Evolutionary conservation across 2,888 invertebrate species (phyloP).

Genomic region (Yponomeuta cagnagella): DNA sequence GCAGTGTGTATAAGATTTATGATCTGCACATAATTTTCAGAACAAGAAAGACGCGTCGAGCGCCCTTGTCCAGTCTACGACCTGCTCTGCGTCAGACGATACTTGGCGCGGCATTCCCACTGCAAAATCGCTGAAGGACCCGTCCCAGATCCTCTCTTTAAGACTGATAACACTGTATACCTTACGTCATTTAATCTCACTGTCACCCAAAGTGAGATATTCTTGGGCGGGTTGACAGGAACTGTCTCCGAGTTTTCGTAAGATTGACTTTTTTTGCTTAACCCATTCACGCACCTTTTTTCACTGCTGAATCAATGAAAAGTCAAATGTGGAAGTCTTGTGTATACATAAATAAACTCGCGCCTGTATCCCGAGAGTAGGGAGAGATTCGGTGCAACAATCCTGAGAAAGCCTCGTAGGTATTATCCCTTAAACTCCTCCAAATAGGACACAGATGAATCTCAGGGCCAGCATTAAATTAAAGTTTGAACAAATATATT

Average conservation of each 20-base stretch:
- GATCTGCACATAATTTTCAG: neutral
- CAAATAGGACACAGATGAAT: too few species aligned
- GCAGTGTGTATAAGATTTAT: too few species aligned
- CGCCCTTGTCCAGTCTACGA: conserved; percentile 21
- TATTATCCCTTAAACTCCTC: too few species aligned
- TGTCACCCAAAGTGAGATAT: conserved; percentile 19
- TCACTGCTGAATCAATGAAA: too few species aligned
- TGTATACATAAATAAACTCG: too few species aligned
- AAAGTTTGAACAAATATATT: too few species aligned
- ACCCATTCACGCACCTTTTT: too few species aligned
- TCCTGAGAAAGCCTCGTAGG: too few species aligned
- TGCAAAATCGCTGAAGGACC: conserved; percentile 20
- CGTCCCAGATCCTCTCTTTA: conserved; percentile 26
- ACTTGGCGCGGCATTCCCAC: conserved; percentile 21
- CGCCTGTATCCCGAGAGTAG: too few species aligned
- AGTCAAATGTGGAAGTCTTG: too few species aligned
- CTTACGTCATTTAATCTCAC: conserved; percentile 28
- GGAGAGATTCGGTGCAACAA: too few species aligned
- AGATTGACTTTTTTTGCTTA: conserved; percentile 12
- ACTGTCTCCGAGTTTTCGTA: conserved; percentile 37
- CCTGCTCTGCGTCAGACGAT: conserved; percentile 22
- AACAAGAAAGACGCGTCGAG: conserved; percentile 11
- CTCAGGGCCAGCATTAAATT: too few species aligned
- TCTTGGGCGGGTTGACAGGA: conserved; percentile 29
- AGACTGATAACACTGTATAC: conserved; percentile 18